phyloP scores from a whole-genome alignment of 2,797 vertebrate genomes.

The Percopsis omiscomaycus region DNA sequence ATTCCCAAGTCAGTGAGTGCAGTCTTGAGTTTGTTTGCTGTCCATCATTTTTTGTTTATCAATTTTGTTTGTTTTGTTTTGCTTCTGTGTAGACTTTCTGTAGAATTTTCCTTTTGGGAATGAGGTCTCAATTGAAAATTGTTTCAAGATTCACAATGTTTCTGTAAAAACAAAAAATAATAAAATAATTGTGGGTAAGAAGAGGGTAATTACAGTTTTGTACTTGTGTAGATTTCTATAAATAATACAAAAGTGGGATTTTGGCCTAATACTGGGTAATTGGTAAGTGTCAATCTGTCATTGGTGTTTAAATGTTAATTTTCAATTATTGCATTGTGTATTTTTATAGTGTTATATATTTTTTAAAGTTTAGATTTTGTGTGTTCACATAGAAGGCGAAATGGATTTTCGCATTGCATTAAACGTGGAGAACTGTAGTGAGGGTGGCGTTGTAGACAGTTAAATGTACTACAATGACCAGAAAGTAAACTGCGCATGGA shows the following conservation, averaged over 20 bases:
- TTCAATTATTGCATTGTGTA: no score
- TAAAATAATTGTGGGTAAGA: constrained; percentile 61
- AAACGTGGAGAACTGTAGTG: no score
- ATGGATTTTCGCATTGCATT: no score
- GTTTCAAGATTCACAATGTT: constrained; percentile 59
- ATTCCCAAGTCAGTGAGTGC: no score
- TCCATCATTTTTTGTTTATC: background rate
- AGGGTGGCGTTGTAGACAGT: background rate
- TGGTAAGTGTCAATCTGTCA: no score
- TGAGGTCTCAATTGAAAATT: constrained; percentile 28
- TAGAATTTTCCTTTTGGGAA: constrained; percentile 20
- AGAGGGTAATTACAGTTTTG: constrained; percentile 12
- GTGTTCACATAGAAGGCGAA: no score
- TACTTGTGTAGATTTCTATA: background rate
- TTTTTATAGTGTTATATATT: no score
- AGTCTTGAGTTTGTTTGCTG: no score
- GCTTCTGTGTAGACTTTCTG: constrained; percentile 32
- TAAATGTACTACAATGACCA: constrained; percentile 54
- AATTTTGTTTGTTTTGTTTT: constrained; percentile 7
- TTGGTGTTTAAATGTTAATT: no score
- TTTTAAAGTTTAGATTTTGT: no score
- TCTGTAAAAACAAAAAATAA: constrained; percentile 48
- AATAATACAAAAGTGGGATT: background rate
- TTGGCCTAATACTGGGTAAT: no score
- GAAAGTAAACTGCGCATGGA: background rate